Conservation (phyloP, 2,797 vertebrate species). For the Hypotaenidia philippensis region DNA sequence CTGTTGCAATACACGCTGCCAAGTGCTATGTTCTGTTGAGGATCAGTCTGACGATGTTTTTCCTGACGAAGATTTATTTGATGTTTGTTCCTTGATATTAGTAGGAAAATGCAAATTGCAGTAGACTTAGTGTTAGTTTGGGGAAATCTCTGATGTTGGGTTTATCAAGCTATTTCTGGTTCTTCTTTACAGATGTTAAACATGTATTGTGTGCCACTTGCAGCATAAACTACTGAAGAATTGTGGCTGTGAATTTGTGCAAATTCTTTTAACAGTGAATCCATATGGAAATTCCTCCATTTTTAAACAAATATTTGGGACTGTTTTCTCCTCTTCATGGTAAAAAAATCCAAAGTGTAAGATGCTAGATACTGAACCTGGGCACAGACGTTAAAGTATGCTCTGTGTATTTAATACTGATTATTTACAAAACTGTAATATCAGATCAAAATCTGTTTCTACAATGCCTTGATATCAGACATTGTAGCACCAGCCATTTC, state of each 20-base stretch:
- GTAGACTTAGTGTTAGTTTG: slow-evolving; percentile 70
- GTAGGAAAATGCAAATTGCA: slow-evolving; percentile 64
- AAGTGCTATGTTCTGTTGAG: not conserved
- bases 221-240: slow-evolving; percentile 83
- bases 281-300: slow-evolving; percentile 60
- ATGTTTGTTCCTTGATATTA: slow-evolving; percentile 60
- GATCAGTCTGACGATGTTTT: slow-evolving; percentile 40
- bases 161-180: slow-evolving; percentile 73
- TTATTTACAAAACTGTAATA: slow-evolving; percentile 10
- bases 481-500: slow-evolving; percentile 33
- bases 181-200: slow-evolving; percentile 66
- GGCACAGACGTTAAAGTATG: slow-evolving; percentile 31
- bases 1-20: not conserved
- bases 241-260: slow-evolving; percentile 78
- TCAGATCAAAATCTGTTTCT: slow-evolving; percentile 41
- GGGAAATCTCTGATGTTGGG: slow-evolving; percentile 67
- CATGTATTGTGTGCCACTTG: slow-evolving; percentile 76
- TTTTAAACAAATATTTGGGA: slow-evolving; percentile 58
- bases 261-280: slow-evolving; percentile 71
- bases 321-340: slow-evolving; percentile 19
- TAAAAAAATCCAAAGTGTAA: slow-evolving; percentile 43
- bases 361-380: slow-evolving; percentile 49
- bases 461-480: slow-evolving; percentile 31
- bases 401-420: slow-evolving; percentile 27
- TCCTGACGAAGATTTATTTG: slow-evolving; percentile 47